Base-by-base conservation (phyloP, 1,140 invertebrate species). In the Drosophila pseudoananassae region DNA sequence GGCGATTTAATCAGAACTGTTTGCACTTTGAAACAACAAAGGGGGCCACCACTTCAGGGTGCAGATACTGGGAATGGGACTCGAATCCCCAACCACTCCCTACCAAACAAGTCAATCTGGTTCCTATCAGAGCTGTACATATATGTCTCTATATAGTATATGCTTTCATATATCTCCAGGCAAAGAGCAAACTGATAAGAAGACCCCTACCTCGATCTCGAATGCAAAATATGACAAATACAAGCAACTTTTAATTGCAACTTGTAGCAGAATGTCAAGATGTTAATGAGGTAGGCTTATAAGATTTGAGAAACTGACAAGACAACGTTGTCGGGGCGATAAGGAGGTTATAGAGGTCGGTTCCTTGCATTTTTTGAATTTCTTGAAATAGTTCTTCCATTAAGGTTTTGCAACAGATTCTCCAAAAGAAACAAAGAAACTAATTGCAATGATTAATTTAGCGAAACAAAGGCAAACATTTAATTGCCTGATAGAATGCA, bases 401-500 rank as follows among this genome's bases (percentile, higher is more conserved):
- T 25, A 20, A 40, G 14, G 58, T 63, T 63, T 63, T 29, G 45
- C 23, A 17, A 25, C 43, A 52, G 7, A 53, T 54, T n/a, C 15
- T 36, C 10, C 15, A 10, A 33, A 9, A 10, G 31, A 65, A 54
- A 69, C 65, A 69, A 69, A 68, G 65, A 71, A 60, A 40, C 23
- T 27, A 61, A 47, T 43, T 52, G 59, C 33, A n/a, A 52, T 14
- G 50, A 54, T 51, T 75, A 46, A 4, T 17, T 50, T 36, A 56
- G 9, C 57, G 47, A 77, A 65, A 78, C 73, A 82, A 77, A 68
- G 57, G 74, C 68, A 77, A 61, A 54, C 57, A 46, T 33, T 60
- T 63, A 68, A 73, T 84, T 78, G 70, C 79, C 80, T 83, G 79
- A 83, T 71, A 79, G 52, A 83, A 83, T 83, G 79, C 79, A 54